A percentile compares a stretch with the other conserved stretches of the same genome.
These are phyloP conservation scores for Drosophila baimaii DNA, from an alignment of 1,140 invertebrate genomes.

Conservation along the genomic window DNA sequence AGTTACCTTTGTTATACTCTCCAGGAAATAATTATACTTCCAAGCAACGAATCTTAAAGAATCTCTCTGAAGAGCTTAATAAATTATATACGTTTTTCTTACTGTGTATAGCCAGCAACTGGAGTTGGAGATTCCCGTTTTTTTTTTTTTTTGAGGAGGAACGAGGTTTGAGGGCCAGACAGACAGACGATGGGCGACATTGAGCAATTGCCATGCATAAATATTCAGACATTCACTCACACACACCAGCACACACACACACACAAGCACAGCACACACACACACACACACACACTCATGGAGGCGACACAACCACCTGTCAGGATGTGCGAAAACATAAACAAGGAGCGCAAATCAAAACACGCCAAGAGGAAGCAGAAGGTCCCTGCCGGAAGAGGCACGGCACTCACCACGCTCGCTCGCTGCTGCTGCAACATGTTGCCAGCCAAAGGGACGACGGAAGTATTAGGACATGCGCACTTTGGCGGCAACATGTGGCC, in stretches of 20 bases:
- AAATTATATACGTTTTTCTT: no score
- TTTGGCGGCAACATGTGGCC: slow-evolving; percentile 35
- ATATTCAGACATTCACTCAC: slow-evolving; percentile 51
- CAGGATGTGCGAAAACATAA: slow-evolving; percentile 65
- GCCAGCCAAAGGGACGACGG: neutral
- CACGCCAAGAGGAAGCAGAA: slow-evolving; percentile 30
- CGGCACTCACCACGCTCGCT: no score
- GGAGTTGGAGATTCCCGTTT: slow-evolving; percentile 31
- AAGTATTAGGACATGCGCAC: slow-evolving; percentile 36
- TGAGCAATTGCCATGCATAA: slow-evolving; percentile 78
- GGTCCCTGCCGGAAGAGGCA: neutral
- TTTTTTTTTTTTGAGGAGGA: slow-evolving; percentile 11
- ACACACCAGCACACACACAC: slow-evolving; percentile 5
- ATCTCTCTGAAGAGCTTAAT: no score
- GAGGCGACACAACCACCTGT: slow-evolving; percentile 52
- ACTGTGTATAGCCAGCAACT: neutral
- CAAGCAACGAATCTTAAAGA: no score
- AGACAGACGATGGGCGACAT: slow-evolving; percentile 62
- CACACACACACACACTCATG: slow-evolving; percentile 5
- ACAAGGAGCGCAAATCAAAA: slow-evolving; percentile 72
- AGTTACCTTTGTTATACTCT: no score
- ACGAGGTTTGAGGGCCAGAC: slow-evolving; percentile 37
- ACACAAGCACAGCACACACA: neutral
- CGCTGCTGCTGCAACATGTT: slow-evolving; percentile 50
- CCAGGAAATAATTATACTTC: no score